Evolutionary conservation across 2,113 vertebrate genomes (phyloP), one percentile per base, ranked within the genome.

Genomic region (Psammodynastes pulverulentus): DNA sequence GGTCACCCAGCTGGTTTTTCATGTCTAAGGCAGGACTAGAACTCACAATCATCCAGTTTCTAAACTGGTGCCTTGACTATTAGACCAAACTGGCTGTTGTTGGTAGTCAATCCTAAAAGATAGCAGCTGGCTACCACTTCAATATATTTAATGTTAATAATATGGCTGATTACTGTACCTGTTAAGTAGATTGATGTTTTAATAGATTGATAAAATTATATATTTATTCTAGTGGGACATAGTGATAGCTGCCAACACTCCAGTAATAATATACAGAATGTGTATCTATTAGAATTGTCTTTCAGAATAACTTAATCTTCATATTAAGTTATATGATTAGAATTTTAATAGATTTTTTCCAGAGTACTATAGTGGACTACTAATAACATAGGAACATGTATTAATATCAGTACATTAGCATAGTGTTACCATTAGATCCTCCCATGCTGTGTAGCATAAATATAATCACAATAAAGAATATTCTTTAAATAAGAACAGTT

Each of bases 281-380:
- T 98, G 96, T 97, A 97, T 97, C 97, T 96, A 97, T 98, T 97
- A 98, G 51, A 95, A 94, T 97, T 97, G 97, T 96, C 97, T 97
- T 97, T 96, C 88, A 96, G 97, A 97, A 97, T 97, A 97, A 97
- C 95, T 97, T 97, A 96, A 97, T 97, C 97, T 98, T 97, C 96
- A 97, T 97, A 97, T 97, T 97, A 97, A 97, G 97, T 97, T 97
- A 92, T 97, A 98, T 5, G 96, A 97, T 95, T 98, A 86, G 97
- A 98, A 98, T 98, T 96, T 97, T 97, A 98, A 98, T 97, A 96
- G 93, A 95, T 93, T 96, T 97, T 54, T 97, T 97, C 97, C 95
- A 97, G 95, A 94, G 93, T 96, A 97, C 53, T 95, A 92, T 97
- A 96, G 93, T 88, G 85, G 96, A 96, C 96, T 96, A 95, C 96